Evolutionary conservation across 2,888 invertebrate species (phyloP).

Genomic region (Ptychoptera albimana): DNA sequence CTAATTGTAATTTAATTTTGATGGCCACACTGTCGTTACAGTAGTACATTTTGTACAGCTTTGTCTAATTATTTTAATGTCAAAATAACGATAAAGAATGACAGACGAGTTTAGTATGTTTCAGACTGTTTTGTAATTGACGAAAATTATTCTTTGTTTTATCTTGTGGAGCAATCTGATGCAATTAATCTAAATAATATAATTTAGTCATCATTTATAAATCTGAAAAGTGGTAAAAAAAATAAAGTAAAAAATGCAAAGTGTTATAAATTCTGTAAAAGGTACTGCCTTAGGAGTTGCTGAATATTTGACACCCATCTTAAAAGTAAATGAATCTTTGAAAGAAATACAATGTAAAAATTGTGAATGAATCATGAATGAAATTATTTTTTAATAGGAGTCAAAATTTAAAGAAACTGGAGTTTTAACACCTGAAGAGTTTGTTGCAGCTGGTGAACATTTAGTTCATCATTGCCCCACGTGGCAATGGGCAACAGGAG

Average conservation of each 20-base stretch:
- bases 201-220: not conserved
- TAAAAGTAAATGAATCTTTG: conserved; percentile 51
- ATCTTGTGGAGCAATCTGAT: too few relatives aligned
- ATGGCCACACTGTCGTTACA: too few relatives aligned
- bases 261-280: conserved; percentile 88
- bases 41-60: too few relatives aligned
- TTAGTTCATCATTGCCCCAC: conserved; percentile 98
- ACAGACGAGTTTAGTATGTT: too few relatives aligned
- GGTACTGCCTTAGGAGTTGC: conserved; percentile 91
- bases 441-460: conserved; percentile 96
- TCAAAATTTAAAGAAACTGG: conserved; percentile 96
- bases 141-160: too few relatives aligned
- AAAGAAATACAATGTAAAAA: not conserved
- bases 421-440: conserved; percentile 97
- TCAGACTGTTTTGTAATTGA: too few relatives aligned
- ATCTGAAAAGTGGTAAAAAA: not conserved
- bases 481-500: conserved; percentile 94
- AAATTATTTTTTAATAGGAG: conserved; percentile 41
- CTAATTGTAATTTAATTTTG: too few relatives aligned
- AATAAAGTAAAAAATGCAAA: conserved; percentile 69
- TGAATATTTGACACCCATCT: conserved; percentile 87
- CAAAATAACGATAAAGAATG: too few relatives aligned
- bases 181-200: too few relatives aligned
- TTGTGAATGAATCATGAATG: not conserved
- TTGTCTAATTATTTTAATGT: too few relatives aligned